Base-by-base conservation (phyloP, 2,888 invertebrate species). In the Torymus tubicola region DNA sequence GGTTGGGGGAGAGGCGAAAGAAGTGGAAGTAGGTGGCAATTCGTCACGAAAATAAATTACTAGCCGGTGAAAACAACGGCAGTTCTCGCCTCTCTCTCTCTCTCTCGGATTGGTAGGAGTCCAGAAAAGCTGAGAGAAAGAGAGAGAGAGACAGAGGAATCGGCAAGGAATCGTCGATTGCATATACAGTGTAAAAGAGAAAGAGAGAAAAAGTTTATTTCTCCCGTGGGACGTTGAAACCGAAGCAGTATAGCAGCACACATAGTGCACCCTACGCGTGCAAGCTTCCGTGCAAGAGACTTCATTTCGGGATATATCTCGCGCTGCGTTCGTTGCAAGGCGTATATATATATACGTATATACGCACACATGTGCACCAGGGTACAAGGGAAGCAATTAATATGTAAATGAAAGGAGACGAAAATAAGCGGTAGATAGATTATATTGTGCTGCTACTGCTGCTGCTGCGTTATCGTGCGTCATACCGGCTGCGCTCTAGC, bases 1-100 rank as follows among this genome's bases (percentile, higher is more conserved):
- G 18, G 13, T 16, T 11, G 55, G 64, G 70, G 52, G 18, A 60
- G 53, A 18, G 57, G 14, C 4, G 58, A 68, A 61, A 14, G 53
- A 63, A 65, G 74, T 13, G 58, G 64, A 74, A 76, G 76, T 80
- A 60, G 82, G 77, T 74, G 70, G 78, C 64, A 78, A 82, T 81
- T 42, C 78, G 76, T 82, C 78, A 75, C 75, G 81, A 81, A 76
- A 81, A 80, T 82, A 82, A 82, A 82, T 82, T 82, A 82, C 82
- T 63, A 53, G 65, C 71, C 70, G 79, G 57, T 80, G 80, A 82
- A 80, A 80, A 82, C 74, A 80, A 67, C 52, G 76, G 75, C 81
- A 52, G 81, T 84, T 84, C 82, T 83, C 83, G 81, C 81, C 61
- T 42, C 42, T 42, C 42, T 72, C 61, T 83, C 80, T 80, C 61